Conservation (phyloP, 1,140 invertebrate species). For the Drosophila truncata region DNA sequence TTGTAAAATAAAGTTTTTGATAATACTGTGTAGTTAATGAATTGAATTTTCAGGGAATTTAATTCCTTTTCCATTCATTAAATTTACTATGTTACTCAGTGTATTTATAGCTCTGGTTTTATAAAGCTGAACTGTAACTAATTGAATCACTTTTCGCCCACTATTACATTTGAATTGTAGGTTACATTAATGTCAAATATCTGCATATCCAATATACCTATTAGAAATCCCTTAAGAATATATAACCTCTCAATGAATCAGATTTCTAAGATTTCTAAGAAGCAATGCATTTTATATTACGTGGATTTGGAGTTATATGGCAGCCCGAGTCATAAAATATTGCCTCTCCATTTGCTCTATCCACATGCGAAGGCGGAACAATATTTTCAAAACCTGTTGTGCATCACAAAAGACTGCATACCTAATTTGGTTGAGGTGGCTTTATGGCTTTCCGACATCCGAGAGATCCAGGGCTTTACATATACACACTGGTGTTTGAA, state of each 20-base stretch:
- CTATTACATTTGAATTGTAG: neutral
- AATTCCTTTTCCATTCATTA: neutral
- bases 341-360: neutral
- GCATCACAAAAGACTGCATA: constrained; percentile 45
- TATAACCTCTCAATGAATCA: no score
- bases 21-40: neutral
- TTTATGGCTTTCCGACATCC: constrained; percentile 17
- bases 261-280: neutral
- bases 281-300: neutral
- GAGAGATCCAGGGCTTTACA: constrained; percentile 32
- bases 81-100: neutral
- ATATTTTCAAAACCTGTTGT: constrained; percentile 33
- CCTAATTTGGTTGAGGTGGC: constrained; percentile 32
- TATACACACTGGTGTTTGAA: constrained; percentile 15
- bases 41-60: neutral
- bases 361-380: constrained; percentile 41
- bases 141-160: constrained; percentile 4
- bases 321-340: neutral
- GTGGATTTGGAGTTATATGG: neutral
- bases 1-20: no score
- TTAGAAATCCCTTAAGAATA: neutral
- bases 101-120: neutral
- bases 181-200: neutral
- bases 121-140: neutral
- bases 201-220: neutral